Conservation (phyloP, 2,797 vertebrate species). For the Poeciliopsis gracilis region DNA sequence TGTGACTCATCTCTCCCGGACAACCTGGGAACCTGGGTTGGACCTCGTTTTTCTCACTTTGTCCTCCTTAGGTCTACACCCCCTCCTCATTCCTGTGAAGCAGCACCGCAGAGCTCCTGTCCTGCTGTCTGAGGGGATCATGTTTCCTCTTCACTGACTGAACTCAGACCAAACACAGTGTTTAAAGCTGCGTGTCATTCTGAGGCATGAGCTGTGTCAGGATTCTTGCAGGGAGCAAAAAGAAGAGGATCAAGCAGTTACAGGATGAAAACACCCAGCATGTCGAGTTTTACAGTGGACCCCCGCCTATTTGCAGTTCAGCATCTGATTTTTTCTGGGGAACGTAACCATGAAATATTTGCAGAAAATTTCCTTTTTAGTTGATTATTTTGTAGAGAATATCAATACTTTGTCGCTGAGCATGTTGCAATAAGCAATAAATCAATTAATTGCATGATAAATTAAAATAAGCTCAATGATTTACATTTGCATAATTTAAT, state of each 20-base stretch:
- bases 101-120: not conserved
- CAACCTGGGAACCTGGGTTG: conserved; percentile 55
- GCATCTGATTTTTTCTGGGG: not conserved
- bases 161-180: conserved; percentile 21
- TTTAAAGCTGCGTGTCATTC: conserved; percentile 41
- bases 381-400: not conserved
- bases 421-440: too few species aligned
- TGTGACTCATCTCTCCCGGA: conserved; percentile 72
- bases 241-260: conserved; percentile 15
- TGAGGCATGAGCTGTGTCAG: conserved; percentile 30
- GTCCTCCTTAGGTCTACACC: not conserved
- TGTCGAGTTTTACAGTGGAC: conserved; percentile 12
- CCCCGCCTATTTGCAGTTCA: not conserved
- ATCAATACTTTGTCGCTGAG: not conserved
- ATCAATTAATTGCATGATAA: too few species aligned
- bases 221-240: conserved; percentile 26
- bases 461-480: too few species aligned
- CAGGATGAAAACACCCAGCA: conserved; percentile 12
- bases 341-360: not conserved
- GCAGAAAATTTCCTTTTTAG: not conserved
- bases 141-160: conserved; percentile 22
- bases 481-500: too few species aligned
- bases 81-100: conserved; percentile 28
- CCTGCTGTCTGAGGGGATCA: conserved; percentile 33
- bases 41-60: conserved; percentile 23